Percentiles rank a stretch among this genome's conserved stretches.
Conservation (phyloP, 2,888 invertebrate genomes). For the Aphidoletes aphidimyza region DNA sequence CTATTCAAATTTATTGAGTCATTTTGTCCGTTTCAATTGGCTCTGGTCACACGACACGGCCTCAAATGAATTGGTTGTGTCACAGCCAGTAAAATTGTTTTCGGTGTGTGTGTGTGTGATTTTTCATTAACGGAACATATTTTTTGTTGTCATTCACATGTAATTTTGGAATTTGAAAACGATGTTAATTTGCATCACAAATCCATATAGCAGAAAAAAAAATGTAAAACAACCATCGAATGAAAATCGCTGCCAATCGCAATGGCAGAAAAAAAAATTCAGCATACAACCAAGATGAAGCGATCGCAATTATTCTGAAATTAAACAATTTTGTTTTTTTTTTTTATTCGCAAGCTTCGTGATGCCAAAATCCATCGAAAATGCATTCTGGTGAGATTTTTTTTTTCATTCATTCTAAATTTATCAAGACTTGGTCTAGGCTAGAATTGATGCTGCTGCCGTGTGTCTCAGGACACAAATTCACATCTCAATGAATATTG, state of each 20-base stretch:
- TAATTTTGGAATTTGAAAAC: constrained; percentile 46
- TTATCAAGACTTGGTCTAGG: neutral
- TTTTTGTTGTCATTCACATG: neutral
- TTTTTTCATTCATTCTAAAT: too few species aligned
- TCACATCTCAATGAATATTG: neutral
- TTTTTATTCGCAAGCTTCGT: neutral
- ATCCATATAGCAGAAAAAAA: neutral
- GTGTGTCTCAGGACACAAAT: too few species aligned
- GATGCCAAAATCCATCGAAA: neutral
- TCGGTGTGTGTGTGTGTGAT: too few species aligned
- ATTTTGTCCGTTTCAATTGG: constrained; percentile 1
- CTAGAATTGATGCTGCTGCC: neutral
- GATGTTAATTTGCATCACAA: neutral
- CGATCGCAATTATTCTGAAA: constrained; percentile 9
- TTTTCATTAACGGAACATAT: constrained; percentile 41
- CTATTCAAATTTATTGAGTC: constrained; percentile 26
- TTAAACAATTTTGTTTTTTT: neutral
- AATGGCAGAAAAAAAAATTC: neutral
- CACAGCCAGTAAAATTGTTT: neutral
- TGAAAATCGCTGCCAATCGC: neutral
- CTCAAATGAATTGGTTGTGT: neutral
- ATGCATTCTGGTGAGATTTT: too few species aligned
- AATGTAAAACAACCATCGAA: neutral
- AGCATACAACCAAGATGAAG: neutral
- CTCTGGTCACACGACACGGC: neutral